Percentiles rank a stretch among this genome's conserved stretches.
Conservation (phyloP, 2,888 invertebrate genomes). For the Nephrotoma guestfalica region DNA sequence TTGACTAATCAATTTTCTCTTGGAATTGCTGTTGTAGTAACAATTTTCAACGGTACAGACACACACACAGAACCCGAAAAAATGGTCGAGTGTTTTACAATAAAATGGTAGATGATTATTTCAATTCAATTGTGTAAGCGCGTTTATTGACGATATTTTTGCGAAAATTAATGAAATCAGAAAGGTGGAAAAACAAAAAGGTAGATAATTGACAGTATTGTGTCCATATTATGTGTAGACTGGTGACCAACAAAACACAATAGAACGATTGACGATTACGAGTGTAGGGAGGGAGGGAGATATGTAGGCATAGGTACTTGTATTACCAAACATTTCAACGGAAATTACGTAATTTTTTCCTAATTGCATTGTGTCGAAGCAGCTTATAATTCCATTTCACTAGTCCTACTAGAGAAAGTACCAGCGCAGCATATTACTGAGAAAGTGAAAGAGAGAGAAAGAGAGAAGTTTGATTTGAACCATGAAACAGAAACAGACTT, state of each 20-base stretch:
- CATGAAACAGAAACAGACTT: no score
- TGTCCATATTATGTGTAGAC: not conserved
- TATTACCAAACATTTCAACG: no score
- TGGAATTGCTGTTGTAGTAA: not conserved
- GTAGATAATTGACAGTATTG: not conserved
- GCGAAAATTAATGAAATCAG: not conserved
- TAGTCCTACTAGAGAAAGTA: no score
- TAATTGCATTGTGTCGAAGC: no score
- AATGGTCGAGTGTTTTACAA: not conserved
- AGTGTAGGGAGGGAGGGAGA: not conserved
- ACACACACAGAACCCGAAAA: not conserved
- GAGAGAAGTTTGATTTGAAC: no score
- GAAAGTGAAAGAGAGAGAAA: no score
- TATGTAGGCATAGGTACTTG: no score
- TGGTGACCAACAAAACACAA: not conserved
- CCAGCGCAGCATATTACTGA: no score
- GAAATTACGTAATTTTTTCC: no score
- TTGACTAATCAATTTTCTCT: not conserved
- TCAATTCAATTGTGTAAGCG: not conserved
- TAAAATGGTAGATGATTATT: not conserved
- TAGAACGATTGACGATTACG: not conserved
- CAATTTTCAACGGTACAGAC: not conserved
- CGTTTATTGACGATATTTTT: not conserved
- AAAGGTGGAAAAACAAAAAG: not conserved
- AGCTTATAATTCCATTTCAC: no score